Base-by-base conservation (phyloP, 2,113 vertebrate species). In the Brachyhypopomus gauderio region DNA sequence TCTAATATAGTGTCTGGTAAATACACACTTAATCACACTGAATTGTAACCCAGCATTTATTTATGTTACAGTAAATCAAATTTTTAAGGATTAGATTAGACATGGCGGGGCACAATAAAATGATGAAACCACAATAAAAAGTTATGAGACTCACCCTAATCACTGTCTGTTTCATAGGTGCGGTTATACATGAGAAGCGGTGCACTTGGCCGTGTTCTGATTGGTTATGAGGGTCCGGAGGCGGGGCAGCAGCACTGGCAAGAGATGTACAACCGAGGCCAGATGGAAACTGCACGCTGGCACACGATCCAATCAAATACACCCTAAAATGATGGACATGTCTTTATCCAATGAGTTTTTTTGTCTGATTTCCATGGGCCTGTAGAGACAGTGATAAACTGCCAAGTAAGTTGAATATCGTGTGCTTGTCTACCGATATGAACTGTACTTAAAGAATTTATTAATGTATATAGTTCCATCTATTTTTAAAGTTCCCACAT, bases 211-310 rank as follows among this genome's bases (percentile, higher is more conserved):
- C 81, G 30, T 0, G 91, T 95, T 69, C 67, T 87, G 83, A 93
- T 96, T 75, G 93, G 95, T 27, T 77, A 80, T 0, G 77, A 72
- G 0, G 87, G 83, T 25, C 87, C 89, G 0, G 91, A 92, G 69
- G 79, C 75, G 0, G 94, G 94, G 52, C 78, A 81, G 79, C 88
- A 72, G 36, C 95, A 96, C 90, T 95, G 95, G 95, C 91, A 86
- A 85, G 93, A 95, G 72, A 95, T 92, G 93, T 93, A 91, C 84
- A 83, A 79, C 72, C 86, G 30, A 30, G 92, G 91, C 0, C 94
- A 92, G 41, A 88, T 89, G 85, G 95, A 96, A 86, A 92, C 89
- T 0, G 90, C 90, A 0, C 80, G 80, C 45, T 96, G 95, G 95
- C 95, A 95, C 85, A 5, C 7, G 23, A 85, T 96, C 81, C 92